A percentile compares a stretch with the other conserved stretches of the same genome.
These are phyloP conservation scores for Craseonycteris thonglongyai DNA, from an alignment of 2,113 vertebrate species.

Conservation along the genomic window DNA sequence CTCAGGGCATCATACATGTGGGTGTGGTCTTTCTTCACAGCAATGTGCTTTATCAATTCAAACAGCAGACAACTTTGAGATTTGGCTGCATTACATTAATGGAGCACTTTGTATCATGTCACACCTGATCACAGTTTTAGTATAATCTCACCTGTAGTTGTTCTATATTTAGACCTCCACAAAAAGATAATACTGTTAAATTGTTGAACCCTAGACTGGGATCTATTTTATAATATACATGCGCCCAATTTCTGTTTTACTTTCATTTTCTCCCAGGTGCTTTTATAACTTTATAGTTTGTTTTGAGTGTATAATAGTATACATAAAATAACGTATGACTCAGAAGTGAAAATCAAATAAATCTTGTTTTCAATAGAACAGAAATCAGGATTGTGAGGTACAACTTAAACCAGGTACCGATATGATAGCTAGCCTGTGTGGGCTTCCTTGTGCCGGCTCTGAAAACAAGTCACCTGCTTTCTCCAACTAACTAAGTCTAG, in stretches of 20 bases:
- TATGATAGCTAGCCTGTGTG: no score
- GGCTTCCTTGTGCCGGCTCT: not conserved
- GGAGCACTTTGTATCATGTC: not conserved
- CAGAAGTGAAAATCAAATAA: not conserved
- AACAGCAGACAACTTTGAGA: not conserved
- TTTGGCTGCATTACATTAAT: not conserved
- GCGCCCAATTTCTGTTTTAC: not conserved
- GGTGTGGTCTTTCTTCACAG: not conserved
- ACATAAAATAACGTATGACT: not conserved
- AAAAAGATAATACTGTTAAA: not conserved
- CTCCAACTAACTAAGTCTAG: not conserved
- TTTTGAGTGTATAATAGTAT: not conserved
- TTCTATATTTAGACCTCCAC: not conserved
- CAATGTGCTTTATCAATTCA: not conserved
- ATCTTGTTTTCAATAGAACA: not conserved
- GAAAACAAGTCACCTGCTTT: not conserved
- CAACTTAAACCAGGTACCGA: not conserved
- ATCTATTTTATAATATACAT: not conserved
- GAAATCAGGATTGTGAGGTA: not conserved
- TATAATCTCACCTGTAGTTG: not conserved
- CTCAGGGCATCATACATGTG: rapidly evolving
- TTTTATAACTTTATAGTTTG: not conserved
- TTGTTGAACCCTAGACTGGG: not conserved
- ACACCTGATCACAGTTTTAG: not conserved
- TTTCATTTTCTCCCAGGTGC: not conserved